Percentiles rank a stretch among this genome's conserved stretches.
These are phyloP conservation scores for Musca vetustissima DNA, from an alignment of 1,140 invertebrate species.

Conservation along the genomic window DNA sequence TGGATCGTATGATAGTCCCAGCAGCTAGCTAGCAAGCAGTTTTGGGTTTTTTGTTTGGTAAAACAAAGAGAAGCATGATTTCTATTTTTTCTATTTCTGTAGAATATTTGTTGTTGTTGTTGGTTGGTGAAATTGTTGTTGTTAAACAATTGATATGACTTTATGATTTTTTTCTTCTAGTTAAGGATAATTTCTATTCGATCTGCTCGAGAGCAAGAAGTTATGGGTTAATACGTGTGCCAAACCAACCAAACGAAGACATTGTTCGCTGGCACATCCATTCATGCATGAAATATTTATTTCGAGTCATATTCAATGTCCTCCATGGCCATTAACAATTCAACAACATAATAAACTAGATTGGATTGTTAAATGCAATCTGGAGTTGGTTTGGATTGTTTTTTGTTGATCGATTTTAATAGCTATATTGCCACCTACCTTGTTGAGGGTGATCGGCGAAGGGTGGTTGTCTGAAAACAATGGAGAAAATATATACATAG, in stretches of 20 bases:
- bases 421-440: no score
- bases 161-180: not conserved
- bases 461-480: no score
- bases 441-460: no score
- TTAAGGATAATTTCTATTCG: not conserved
- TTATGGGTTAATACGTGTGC: constrained; percentile 6
- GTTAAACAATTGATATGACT: constrained; percentile 15
- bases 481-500: no score
- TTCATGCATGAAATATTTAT: constrained; percentile 8
- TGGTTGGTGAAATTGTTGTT: constrained; percentile 12
- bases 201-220: not conserved
- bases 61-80: constrained; percentile 16
- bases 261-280: no score
- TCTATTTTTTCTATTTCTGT: not conserved
- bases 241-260: not conserved
- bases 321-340: no score
- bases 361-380: no score
- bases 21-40: not conserved
- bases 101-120: not conserved
- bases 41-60: not conserved
- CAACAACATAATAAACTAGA: no score
- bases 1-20: not conserved
- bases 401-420: no score
- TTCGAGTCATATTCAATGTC: no score
- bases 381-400: no score